These are phyloP conservation scores for Galbula dea DNA, from an alignment of 2,113 vertebrate genomes.

Conservation along the genomic window DNA sequence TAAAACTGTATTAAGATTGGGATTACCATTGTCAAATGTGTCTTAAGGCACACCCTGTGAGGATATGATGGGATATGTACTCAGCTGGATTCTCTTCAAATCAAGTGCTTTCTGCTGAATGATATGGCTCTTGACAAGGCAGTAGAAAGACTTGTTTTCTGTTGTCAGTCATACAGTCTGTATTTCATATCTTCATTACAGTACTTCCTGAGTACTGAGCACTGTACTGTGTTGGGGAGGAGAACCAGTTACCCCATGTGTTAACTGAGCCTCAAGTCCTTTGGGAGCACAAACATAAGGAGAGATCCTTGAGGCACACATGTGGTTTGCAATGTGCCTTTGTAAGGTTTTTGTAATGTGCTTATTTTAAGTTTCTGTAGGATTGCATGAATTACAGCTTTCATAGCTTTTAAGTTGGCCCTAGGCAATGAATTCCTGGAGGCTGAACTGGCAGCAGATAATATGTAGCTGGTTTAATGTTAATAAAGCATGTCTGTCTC, in stretches of 20 bases:
- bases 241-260: background rate
- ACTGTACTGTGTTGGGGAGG: background rate
- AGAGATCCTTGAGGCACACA: accelerated
- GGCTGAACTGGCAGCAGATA: background rate
- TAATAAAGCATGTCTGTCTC: background rate
- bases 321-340: background rate
- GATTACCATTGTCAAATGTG: background rate
- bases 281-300: background rate
- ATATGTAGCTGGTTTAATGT: background rate
- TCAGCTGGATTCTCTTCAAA: background rate
- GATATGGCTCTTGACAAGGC: background rate
- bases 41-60: background rate
- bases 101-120: background rate
- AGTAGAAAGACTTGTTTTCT: background rate
- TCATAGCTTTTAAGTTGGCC: background rate
- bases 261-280: background rate
- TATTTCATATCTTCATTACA: no score
- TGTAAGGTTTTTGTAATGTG: background rate
- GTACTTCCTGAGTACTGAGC: background rate
- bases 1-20: background rate
- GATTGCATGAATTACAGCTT: background rate
- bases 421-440: background rate
- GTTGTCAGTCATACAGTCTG: background rate
- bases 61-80: background rate
- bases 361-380: background rate